Evolutionary conservation across 1,140 invertebrate genomes (phyloP), one percentile per base, ranked within the genome.

Genomic region (Apis florea): DNA sequence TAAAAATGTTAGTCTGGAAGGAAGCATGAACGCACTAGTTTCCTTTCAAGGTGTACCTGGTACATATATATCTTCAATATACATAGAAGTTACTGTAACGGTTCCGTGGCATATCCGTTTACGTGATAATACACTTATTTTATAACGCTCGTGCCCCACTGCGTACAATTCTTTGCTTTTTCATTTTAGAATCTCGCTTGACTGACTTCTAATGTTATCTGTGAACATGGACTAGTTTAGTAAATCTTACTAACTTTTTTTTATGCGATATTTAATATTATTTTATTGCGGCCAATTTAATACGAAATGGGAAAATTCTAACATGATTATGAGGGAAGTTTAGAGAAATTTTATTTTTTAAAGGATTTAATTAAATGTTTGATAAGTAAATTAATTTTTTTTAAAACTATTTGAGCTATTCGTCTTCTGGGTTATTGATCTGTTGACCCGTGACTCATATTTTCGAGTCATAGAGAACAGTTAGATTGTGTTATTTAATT

Each of bases 71-170:
- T 61, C 64, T 87, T 63, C 59, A n/a, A 61, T 79, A 61, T 61
- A 54, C 15, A 17, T 54, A 68, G 75, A 64, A 80, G 85, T 86
- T 85, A 84, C 80, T 59, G 75, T 89, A 90, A 89, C 86, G 87
- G 84, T 89, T 85, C 71, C 66, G 84, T 72, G 77, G 83, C 76
- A 69, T 89, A 88, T 90, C 87, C 90, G 88, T 87, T 89, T 86
- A 85, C 84, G 83, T 80, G 83, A 86, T 86, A 87, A 87, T 79
- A 86, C 74, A 26, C 67, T 85, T 71, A 78, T 83, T 86, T 86
- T 79, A 83, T 69, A 83, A 72, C 71, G 67, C 51, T 31, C 73
- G 31, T 68, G 58, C 80, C 56, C 69, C 61, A 83, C 81, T 85
- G 70, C 15, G 17, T 26, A 56, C 59, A n/a, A 54, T 72, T 80